Conservation (phyloP, 1,140 invertebrate genomes). For the Philaenus spumarius region DNA sequence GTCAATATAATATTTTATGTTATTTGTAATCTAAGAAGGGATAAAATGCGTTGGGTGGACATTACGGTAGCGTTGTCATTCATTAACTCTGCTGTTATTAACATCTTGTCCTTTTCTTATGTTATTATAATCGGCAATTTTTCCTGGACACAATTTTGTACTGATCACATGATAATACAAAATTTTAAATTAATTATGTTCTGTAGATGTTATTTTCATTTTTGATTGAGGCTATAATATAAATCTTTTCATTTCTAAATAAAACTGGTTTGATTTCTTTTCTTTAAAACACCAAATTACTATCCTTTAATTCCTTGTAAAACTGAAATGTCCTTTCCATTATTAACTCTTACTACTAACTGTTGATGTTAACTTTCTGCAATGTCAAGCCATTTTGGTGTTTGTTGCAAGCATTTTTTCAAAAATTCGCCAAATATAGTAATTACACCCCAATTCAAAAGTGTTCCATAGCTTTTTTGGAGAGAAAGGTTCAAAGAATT, state of each 20-base stretch:
- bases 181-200: constrained; percentile 14
- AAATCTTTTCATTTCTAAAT: constrained; percentile 16
- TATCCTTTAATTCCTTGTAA: too few relatives aligned
- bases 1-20: too few relatives aligned
- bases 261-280: neutral
- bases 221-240: constrained; percentile 17
- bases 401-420: too few relatives aligned
- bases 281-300: too few relatives aligned
- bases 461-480: too few relatives aligned
- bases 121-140: constrained; percentile 12
- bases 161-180: constrained; percentile 7
- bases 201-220: constrained; percentile 14
- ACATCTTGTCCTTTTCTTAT: neutral
- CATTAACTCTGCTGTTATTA: neutral
- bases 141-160: constrained; percentile 11
- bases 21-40: neutral
- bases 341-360: too few relatives aligned
- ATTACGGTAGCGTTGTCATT: neutral
- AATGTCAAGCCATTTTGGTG: too few relatives aligned
- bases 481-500: too few relatives aligned
- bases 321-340: too few relatives aligned
- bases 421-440: too few relatives aligned
- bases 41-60: neutral
- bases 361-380: too few relatives aligned
- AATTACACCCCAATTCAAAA: too few relatives aligned